Evolutionary conservation across 1,140 invertebrate genomes (phyloP), one percentile per base, ranked within the genome.

Genomic region (Drosophila nigrodunni): DNA sequence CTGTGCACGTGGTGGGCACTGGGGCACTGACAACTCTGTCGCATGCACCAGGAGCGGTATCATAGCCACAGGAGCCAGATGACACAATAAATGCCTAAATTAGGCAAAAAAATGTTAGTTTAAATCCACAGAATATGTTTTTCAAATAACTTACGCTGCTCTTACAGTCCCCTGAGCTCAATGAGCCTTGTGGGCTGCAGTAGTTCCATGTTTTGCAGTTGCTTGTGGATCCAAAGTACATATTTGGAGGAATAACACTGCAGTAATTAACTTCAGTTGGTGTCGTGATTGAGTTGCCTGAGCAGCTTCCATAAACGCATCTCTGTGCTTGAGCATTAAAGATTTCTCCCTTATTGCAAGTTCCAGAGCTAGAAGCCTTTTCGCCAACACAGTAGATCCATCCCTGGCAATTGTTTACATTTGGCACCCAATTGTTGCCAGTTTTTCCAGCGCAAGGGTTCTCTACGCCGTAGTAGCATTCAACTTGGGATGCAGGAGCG

Each of bases 401-500:
- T 5, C 47, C 37, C 0, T 70, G 62, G 34, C 83, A 88, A 13
- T 69, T 50, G 13, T 18, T 8, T 0, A 49, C 41, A 30, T 68
- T 35, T 18, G 85, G 80, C 6, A 80, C 80, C 46, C 49, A 88
- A 10, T 5, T 35, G 0, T 7, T n/a, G 11, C 21, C 54, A 0
- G 34, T 41, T 8, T 44, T 50, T 8, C 50, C 77, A 2, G 4
- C 30, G 21, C 83, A 88, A 2, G 77, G 67, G 35, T 80, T 50
- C 0, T 13, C 35, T 13, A 73, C 1, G 2, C 85, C 85, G 11
- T 58, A 83, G 30, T 44, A 83, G 64, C 83, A 89, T 0, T 10
- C 10, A 1, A 74, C 83, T 21, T 78, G 55, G 9, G 3, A 7
- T 8, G 41, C 4, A 0, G 85, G 77, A 2, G 5, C 5, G 46